Base-by-base conservation (phyloP, 2,113 vertebrate genomes). In the Syngnathus scovelli region DNA sequence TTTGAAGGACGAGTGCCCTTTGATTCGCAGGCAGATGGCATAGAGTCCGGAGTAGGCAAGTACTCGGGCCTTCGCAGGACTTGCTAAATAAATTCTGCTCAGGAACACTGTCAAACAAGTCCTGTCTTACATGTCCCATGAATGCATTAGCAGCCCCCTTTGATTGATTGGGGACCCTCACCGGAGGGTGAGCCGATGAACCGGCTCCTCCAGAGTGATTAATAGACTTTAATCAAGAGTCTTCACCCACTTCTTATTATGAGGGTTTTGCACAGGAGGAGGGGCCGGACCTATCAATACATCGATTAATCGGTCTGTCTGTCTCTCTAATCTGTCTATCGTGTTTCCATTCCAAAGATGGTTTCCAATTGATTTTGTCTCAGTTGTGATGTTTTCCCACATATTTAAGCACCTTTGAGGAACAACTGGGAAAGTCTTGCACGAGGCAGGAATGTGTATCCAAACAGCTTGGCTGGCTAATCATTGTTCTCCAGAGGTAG, bases 161-260 rank as follows among this genome's bases (percentile, higher is more conserved):
- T 91, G 90, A 90, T 91, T 90, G 90, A 92, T 91, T 91, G 88
- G 85, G 85, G 86, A 89, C 84, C 84, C 85, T 84, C 71, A 44
- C 74, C 64, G 86, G 83, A 89, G 84, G 84, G 86, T 82, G 86
- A 88, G 83, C 86, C 79, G 71, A 86, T 89, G 86, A 88, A 89
- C 87, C 81, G 70, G 80, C 86, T 90, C 86, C 87, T 85, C 83
- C 56, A 73, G 86, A 78, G 89, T 90, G 90, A 92, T 91, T 91
- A 92, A 92, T 91, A 89, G 90, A 91, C 88, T 92, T 92, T 92
- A 92, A 92, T 91, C 61, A 91, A 90, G 71, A 90, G 83, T 88
- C 81, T 81, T 86, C 83, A 90, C 84, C 78, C 86, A 89, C 89
- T 91, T 44, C n/a, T 41, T 87, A 89, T 90, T 90, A 90, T 89